Evolutionary conservation across 2,797 vertebrate genomes (phyloP).

Genomic region (Coregonus ussuriensis): DNA sequence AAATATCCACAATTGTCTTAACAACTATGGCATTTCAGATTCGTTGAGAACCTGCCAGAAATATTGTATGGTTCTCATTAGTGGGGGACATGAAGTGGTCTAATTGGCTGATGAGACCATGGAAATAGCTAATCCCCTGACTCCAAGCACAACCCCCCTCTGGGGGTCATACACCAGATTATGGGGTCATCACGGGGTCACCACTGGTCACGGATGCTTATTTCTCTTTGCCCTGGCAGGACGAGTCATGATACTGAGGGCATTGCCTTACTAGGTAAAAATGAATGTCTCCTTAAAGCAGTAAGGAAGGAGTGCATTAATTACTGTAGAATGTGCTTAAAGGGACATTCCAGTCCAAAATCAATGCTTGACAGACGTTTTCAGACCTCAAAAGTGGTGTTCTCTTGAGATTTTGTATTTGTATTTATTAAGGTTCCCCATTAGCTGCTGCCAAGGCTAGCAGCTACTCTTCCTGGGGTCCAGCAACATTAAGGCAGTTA

Average conservation of each 20-base stretch:
- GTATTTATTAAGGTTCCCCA: no score
- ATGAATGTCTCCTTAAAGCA: conserved; percentile 23
- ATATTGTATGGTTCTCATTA: conserved; percentile 7
- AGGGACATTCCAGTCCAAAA: background rate
- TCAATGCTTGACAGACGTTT: background rate
- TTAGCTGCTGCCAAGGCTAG: no score
- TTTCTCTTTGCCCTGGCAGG: conserved; percentile 53
- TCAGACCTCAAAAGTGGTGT: background rate
- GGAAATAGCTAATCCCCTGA: conserved; percentile 55
- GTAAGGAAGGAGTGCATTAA: conserved; percentile 26
- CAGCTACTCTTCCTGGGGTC: no score
- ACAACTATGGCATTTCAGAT: background rate
- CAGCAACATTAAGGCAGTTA: no score
- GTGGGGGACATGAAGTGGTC: conserved; percentile 5
- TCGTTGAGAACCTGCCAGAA: background rate
- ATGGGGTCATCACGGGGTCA: background rate
- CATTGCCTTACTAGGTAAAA: conserved; percentile 66
- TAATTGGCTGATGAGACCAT: conserved; percentile 37
- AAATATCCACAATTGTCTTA: background rate
- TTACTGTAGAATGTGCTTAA: background rate
- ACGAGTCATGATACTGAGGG: conserved; percentile 32
- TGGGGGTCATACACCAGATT: conserved; percentile 38
- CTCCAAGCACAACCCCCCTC: conserved; percentile 26
- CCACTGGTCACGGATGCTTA: conserved; percentile 37
- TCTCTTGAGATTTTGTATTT: background rate